Evolutionary conservation across 2,888 invertebrate species (phyloP).

Genomic region (Caradrina kadenii): DNA sequence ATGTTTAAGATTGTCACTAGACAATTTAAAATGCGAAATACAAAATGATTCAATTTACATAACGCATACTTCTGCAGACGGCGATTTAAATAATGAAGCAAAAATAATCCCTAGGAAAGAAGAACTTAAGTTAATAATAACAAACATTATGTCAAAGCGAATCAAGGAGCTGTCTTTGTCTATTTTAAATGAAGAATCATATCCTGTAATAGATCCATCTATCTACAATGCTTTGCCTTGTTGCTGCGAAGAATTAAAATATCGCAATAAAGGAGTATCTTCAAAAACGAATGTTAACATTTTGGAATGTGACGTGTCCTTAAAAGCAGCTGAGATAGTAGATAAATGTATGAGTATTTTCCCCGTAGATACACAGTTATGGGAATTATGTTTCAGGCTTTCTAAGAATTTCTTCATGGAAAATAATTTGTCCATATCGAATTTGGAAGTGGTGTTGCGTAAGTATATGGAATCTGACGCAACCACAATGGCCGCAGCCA

Average conservation of each 20-base stretch:
- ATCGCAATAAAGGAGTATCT: slow-evolving; percentile 65
- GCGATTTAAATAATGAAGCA: slow-evolving; percentile 44
- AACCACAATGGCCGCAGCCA: slow-evolving; percentile 85
- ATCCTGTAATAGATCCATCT: slow-evolving; percentile 74
- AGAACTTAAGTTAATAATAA: slow-evolving; percentile 78
- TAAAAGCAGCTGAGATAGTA: slow-evolving; percentile 79
- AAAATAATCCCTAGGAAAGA: slow-evolving; percentile 69
- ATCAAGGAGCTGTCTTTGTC: slow-evolving; percentile 84
- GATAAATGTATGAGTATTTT: slow-evolving; percentile 84
- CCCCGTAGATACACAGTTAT: slow-evolving; percentile 80
- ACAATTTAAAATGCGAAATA: slow-evolving; percentile 74
- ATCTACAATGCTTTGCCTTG: slow-evolving; percentile 79
- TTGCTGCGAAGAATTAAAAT: slow-evolving; percentile 82
- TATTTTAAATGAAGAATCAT: slow-evolving; percentile 82
- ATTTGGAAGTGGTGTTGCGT: slow-evolving; percentile 89
- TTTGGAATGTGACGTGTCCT: slow-evolving; percentile 72
- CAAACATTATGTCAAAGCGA: slow-evolving; percentile 81
- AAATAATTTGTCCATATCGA: slow-evolving; percentile 82
- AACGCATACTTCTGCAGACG: slow-evolving; percentile 71
- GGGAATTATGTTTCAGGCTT: slow-evolving; percentile 84
- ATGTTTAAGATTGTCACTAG: slow-evolving; percentile 78
- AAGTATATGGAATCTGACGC: slow-evolving; percentile 89
- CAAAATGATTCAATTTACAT: slow-evolving; percentile 72
- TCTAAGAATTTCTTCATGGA: slow-evolving; percentile 84
- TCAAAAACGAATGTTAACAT: slow-evolving; percentile 57